phyloP scores from a whole-genome alignment of 2,797 vertebrate species.

The Karalla daura region DNA sequence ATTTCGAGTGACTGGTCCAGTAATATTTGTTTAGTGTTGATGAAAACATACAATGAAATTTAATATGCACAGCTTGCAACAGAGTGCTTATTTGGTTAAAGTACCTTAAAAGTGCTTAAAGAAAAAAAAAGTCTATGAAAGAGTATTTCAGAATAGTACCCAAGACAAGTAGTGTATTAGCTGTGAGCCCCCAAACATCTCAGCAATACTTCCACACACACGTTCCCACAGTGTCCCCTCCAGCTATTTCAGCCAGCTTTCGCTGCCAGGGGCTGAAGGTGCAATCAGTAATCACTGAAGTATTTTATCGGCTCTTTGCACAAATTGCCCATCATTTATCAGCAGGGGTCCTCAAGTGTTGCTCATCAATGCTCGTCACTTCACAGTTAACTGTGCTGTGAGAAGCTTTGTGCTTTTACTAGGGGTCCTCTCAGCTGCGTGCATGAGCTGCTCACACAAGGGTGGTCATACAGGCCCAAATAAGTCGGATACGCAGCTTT shows the following conservation, averaged over 20 bases:
- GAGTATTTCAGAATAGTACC: not conserved
- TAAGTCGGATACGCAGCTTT: not conserved
- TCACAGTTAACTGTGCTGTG: not conserved
- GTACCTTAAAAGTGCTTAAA: no score
- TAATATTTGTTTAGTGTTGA: no score
- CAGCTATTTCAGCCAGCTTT: not conserved
- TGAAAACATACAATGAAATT: no score
- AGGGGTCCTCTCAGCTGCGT: not conserved
- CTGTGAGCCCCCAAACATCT: not conserved
- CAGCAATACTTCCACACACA: not conserved
- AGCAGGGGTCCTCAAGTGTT: slow-evolving; percentile 23
- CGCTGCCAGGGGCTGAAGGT: not conserved
- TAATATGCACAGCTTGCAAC: no score
- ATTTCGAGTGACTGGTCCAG: no score
- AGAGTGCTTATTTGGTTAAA: no score
- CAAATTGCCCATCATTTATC: slow-evolving; percentile 44
- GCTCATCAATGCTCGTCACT: slow-evolving; percentile 25
- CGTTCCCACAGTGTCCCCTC: not conserved
- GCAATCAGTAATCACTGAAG: slow-evolving; percentile 40
- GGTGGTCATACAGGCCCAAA: not conserved
- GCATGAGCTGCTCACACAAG: not conserved
- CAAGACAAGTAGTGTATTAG: not conserved
- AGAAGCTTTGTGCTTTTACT: not conserved
- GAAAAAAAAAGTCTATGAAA: not conserved
- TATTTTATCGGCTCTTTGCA: slow-evolving; percentile 16